Evolutionary conservation across 2,797 vertebrate species (phyloP), one percentile per base, ranked within the genome.

Genomic region (Merluccius polli): DNA sequence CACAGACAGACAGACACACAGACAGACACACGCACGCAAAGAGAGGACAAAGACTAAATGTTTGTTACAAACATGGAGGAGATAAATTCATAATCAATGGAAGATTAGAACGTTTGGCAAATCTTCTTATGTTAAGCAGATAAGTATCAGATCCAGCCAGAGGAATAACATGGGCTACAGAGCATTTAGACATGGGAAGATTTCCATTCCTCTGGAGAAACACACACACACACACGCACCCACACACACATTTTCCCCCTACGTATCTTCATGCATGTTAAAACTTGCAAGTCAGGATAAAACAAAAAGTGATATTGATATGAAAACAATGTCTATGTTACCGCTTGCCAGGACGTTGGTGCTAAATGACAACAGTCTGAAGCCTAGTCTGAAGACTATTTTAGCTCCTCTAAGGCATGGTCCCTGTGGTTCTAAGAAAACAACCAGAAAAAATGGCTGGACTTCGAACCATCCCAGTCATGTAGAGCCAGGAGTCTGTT

Each of bases 381-480:
- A 21, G 44, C 10, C 6, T 38, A 1, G 36, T 38, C 36, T 38
- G 36, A 38, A 52, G 48, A 27, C 65, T 30, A 81, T 67, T 73
- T 74, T 72, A 32, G 27, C 52, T 63, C 0, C 0, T 27, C 31
- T 73, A 21, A 70, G 59, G 70, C 68, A 41, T 70, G 13, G 73
- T 21, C 31, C 30, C 77, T 87, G 71, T 75, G 82, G 83, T 86
- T 79, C 75, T 75, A 32, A 71, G 72, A 89, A 79, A 73, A 67
- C 10, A 67, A 67, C 9, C 24, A 35, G 72, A 72, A 89, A 78
- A 73, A 75, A 88, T 88, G 82, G 24, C 44, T 88, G 52, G 77
- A 87, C 77, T 76, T 87, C 82, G 4, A 84, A 84, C 72, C 75
- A 90, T 87, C 59, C 65, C 38, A 83, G 81, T 18, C 75, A 90